Conservation (phyloP, 2,888 invertebrate genomes). For the Diplolepis rosae region DNA sequence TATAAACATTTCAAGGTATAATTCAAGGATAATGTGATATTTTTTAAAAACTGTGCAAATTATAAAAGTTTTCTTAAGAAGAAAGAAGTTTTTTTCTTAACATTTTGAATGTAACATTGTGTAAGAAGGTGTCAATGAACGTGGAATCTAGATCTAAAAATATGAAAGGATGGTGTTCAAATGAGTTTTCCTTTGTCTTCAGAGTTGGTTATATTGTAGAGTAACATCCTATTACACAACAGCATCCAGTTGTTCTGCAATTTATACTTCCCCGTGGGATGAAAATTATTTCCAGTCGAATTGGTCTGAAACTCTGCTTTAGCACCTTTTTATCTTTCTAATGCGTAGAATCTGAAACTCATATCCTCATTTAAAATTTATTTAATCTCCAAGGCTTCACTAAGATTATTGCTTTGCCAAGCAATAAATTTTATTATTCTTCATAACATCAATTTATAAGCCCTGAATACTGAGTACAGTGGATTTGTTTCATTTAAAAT, state of each 20-base stretch:
- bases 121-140: conserved; percentile 1
- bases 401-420: too few species aligned
- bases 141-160: conserved; percentile 11
- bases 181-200: neutral
- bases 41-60: neutral
- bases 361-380: too few species aligned
- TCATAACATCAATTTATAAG: too few species aligned
- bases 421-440: too few species aligned
- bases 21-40: too few species aligned
- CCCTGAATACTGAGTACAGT: too few species aligned
- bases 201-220: neutral
- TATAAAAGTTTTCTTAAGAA: neutral
- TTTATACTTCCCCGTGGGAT: conserved; percentile 6
- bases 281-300: neutral
- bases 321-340: neutral
- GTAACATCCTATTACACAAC: too few species aligned
- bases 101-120: neutral
- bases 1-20: too few species aligned
- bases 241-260: conserved; percentile 7
- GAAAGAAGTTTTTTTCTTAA: neutral
- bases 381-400: too few species aligned
- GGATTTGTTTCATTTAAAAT: too few species aligned
- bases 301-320: neutral
- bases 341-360: too few species aligned
- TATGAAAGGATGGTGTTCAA: neutral